These are phyloP conservation scores for Terebella lapidaria DNA, from an alignment of 2,888 invertebrate species.

Conservation along the genomic window DNA sequence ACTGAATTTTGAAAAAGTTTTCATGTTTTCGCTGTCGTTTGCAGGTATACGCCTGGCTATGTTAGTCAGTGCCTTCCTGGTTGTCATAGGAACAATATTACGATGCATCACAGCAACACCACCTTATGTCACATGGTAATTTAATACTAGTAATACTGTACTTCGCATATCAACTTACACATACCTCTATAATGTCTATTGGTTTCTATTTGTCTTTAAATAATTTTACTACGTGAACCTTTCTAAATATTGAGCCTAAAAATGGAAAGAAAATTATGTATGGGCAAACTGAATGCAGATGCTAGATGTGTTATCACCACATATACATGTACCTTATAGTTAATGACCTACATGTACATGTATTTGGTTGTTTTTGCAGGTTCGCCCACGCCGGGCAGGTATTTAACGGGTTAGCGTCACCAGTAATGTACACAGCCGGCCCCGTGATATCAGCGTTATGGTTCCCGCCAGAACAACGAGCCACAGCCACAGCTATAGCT, in stretches of 20 bases:
- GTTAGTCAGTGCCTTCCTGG: constrained; percentile 3
- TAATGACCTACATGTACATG: background rate
- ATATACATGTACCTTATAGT: background rate
- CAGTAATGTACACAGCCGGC: constrained; percentile 21
- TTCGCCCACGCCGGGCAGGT: constrained; percentile 20
- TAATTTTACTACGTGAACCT: no score
- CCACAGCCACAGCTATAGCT: constrained; percentile 25
- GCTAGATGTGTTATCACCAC: background rate
- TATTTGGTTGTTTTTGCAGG: constrained; percentile 16
- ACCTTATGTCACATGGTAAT: constrained; percentile 18
- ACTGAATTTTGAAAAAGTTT: no score
- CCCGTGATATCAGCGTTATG: constrained; percentile 23
- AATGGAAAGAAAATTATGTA: no score
- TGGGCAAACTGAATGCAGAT: no score
- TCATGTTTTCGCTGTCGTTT: background rate
- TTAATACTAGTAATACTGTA: no score
- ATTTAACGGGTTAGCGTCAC: constrained; percentile 22
- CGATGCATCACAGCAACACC: constrained; percentile 11
- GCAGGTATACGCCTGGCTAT: constrained; percentile 15
- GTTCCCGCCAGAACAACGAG: constrained; percentile 26
- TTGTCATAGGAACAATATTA: constrained; percentile 12
- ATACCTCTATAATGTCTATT: no score
- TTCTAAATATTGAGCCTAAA: no score
- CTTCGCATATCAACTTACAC: no score
- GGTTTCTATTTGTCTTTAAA: no score